Base-by-base conservation (phyloP, 2,113 vertebrate species). In the Podilymbus podiceps region DNA sequence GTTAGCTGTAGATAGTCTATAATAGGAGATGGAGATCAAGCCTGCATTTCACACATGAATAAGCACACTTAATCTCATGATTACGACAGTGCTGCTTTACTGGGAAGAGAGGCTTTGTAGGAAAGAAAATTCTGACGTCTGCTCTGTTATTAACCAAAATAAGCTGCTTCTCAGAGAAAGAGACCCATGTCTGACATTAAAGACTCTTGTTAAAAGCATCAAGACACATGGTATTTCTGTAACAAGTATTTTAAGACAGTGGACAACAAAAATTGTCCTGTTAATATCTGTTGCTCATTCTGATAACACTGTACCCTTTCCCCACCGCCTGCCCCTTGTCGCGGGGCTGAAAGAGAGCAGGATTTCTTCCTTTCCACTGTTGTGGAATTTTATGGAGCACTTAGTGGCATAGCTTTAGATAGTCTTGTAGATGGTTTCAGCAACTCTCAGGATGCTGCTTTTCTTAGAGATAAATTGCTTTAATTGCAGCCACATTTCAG, bases 1-100 rank as follows among this genome's bases (percentile, higher is more conserved):
- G 84, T 97, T 98, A 96, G 97, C 98, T 97, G 79, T 62, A 98
- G 95, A 73, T 93, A 63, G 66, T 85, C 90, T 92, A 22, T 85
- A 79, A 88, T 96, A 93, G 86, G 97, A 97, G 98, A 63, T 96
- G 93, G 97, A 97, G 98, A 98, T 98, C 98, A 98, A 98, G 97
- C 97, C 98, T 97, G 97, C 93, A 94, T 99, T 99, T 99, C 98
- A 98, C 98, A 98, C 96, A 83, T 96, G 97, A 98, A 97, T 97
- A 97, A 97, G 82, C 97, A 82, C 95, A 95, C 90, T 98, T 98
- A 98, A 98, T 98, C 98, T 98, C 95, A 50, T 86, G 97, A 98
- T 98, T 97, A 97, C 91, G 93, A 33, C 97, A 66, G 94, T n/a
- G 83, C 97, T 97, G 96, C 98, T 98, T 98, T 97, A 47, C 92